A percentile compares a stretch with the other conserved stretches of the same genome.
These are phyloP conservation scores for Eilema caniola DNA, from an alignment of 2,888 invertebrate species.

Conservation along the genomic window DNA sequence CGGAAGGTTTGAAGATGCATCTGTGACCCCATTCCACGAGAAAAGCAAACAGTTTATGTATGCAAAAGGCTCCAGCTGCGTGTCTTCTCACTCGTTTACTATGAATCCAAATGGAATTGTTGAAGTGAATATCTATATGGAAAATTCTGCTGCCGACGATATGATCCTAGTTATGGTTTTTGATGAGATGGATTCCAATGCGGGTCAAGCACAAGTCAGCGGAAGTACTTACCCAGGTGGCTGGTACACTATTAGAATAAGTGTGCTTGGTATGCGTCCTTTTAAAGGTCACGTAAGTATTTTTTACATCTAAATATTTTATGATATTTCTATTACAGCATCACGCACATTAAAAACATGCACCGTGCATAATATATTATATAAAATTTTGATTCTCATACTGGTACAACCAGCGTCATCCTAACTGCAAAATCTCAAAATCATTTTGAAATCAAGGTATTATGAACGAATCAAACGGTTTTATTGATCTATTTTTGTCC, in stretches of 20 bases:
- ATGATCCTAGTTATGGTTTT: not conserved
- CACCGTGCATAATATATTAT: too few relatives aligned
- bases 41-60: not conserved
- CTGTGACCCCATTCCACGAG: not conserved
- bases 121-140: conserved; percentile 14
- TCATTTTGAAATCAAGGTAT: too few relatives aligned
- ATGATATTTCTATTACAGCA: not conserved
- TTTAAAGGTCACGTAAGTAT: conserved; percentile 3
- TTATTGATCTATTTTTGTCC: too few relatives aligned
- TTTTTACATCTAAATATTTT: not conserved
- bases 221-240: not conserved
- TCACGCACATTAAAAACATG: not conserved
- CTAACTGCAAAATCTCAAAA: too few relatives aligned
- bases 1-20: not conserved
- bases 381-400: too few relatives aligned
- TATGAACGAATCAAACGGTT: too few relatives aligned
- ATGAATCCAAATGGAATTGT: not conserved
- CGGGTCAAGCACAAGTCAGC: not conserved
- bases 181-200: not conserved
- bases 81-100: not conserved
- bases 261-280: not conserved
- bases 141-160: not conserved
- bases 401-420: too few relatives aligned
- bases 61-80: not conserved
- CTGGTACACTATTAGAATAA: not conserved